Percentiles rank a stretch among this genome's conserved stretches.
These are phyloP conservation scores for Varecia variegata DNA, from an alignment of 2,797 vertebrate genomes.

Conservation along the genomic window DNA sequence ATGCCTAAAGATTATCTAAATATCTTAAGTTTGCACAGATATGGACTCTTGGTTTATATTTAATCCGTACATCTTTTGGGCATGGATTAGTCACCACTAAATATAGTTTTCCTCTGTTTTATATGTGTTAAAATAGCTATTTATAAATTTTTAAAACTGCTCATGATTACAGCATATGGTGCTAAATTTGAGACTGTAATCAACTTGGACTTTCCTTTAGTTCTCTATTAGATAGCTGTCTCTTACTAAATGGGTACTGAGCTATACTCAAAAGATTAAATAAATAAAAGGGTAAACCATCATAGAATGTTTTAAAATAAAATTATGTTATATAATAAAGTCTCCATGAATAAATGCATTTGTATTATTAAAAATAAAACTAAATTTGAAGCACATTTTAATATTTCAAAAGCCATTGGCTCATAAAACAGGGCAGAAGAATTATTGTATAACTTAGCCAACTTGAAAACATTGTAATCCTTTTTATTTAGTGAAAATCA, in stretches of 20 bases:
- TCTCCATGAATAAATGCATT: background rate
- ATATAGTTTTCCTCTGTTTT: background rate
- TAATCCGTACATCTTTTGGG: background rate
- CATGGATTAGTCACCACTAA: background rate
- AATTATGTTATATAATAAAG: background rate
- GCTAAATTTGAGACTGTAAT: slow-evolving; percentile 10
- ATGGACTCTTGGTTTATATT: background rate
- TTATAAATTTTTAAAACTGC: background rate
- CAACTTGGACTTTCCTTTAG: background rate
- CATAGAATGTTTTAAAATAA: background rate
- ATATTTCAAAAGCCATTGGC: background rate
- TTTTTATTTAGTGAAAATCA: slow-evolving; percentile 21
- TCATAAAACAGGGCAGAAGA: background rate
- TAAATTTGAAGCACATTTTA: background rate
- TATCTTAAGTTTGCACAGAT: background rate
- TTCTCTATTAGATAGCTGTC: background rate
- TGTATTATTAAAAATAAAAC: background rate
- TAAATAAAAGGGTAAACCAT: background rate
- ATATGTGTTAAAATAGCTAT: background rate
- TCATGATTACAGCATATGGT: background rate
- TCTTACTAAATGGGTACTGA: background rate
- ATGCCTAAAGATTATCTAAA: background rate
- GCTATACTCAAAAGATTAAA: background rate
- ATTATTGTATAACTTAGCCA: background rate
- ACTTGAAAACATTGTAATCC: background rate